These are phyloP conservation scores for Phylloscopus trochilus DNA, from an alignment of 2,113 vertebrate species.

Conservation along the genomic window DNA sequence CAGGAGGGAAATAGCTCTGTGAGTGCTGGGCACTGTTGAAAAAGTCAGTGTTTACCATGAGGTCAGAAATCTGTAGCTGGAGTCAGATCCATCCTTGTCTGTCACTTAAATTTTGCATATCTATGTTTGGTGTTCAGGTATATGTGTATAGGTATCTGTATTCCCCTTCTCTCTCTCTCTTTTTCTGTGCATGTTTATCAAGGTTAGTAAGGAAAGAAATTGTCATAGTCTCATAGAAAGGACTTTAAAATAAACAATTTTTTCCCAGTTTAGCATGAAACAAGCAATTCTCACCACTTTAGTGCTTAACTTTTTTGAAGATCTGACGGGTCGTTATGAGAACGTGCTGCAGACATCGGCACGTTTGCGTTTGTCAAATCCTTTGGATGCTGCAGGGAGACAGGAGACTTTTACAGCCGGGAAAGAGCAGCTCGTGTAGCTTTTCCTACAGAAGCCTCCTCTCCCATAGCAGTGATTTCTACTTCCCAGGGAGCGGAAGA, in stretches of 20 bases:
- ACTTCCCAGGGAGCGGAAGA: slow-evolving; percentile 55
- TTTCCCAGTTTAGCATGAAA: neutral
- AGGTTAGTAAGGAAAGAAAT: neutral
- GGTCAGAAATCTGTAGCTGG: neutral
- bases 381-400: neutral
- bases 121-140: accelerated
- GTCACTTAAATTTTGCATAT: neutral
- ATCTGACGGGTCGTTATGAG: accelerated
- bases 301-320: neutral
- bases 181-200: neutral
- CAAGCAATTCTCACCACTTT: neutral
- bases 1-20: neutral
- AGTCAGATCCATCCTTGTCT: neutral
- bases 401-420: neutral
- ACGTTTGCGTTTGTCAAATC: accelerated
- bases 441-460: slow-evolving; percentile 9
- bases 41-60: neutral
- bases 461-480: slow-evolving; percentile 47
- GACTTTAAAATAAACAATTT: neutral
- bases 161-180: neutral
- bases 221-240: neutral
- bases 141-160: too few species aligned
- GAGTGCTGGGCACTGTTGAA: neutral
- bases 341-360: neutral
- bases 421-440: neutral